phyloP scores from a whole-genome alignment of 2,113 vertebrate species.

The Ranitomeya variabilis region DNA sequence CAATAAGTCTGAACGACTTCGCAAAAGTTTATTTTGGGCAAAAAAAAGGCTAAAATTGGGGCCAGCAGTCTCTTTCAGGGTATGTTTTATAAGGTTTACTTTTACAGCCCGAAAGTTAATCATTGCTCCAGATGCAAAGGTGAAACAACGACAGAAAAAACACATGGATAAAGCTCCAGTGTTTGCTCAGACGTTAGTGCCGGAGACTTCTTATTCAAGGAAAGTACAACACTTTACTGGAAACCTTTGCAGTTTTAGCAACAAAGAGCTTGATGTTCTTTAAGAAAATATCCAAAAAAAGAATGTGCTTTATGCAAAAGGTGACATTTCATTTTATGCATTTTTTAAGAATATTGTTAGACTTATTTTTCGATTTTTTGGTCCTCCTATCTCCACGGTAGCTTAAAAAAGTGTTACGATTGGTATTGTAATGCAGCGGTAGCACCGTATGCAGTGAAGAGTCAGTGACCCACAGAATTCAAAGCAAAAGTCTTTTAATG shows the following conservation, averaged over 20 bases:
- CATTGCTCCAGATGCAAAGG: constrained; percentile 8
- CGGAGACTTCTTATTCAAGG: constrained; percentile 34
- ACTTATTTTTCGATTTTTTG: neutral
- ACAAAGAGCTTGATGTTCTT: neutral
- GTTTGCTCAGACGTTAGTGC: neutral
- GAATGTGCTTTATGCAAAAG: neutral
- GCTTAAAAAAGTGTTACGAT: neutral
- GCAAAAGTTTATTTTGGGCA: constrained; percentile 25
- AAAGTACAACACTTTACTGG: constrained; percentile 11
- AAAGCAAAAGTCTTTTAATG: too few species aligned
- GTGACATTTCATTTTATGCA: neutral
- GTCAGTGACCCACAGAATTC: too few species aligned
- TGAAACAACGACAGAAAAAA: neutral
- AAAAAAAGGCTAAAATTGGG: neutral
- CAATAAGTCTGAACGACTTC: constrained; percentile 4
- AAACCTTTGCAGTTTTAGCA: neutral
- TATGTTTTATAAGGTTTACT: constrained; percentile 22
- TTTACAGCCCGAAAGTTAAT: constrained; percentile 32
- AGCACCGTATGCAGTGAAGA: too few species aligned
- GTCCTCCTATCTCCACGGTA: neutral
- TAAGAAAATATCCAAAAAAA: constrained; percentile 13
- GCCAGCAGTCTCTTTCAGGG: constrained; percentile 28
- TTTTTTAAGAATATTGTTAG: neutral
- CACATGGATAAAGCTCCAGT: neutral
- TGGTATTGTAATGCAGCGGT: neutral